Evolutionary conservation across 2,797 vertebrate species (phyloP).

Genomic region (Lagocephalus sceleratus): DNA sequence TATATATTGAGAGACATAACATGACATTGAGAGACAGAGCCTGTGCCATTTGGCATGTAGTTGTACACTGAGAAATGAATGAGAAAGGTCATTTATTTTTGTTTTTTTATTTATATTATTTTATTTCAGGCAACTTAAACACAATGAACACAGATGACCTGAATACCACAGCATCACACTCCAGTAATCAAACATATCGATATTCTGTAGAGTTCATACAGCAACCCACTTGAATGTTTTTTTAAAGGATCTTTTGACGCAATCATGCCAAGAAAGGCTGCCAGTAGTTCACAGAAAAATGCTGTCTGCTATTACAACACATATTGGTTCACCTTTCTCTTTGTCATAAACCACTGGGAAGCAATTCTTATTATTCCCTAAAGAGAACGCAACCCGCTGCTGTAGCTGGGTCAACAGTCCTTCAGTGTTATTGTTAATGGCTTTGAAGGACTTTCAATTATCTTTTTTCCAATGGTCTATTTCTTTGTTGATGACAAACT

Average conservation of each 20-base stretch:
- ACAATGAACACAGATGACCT: too few species aligned
- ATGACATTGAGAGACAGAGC: conserved; percentile 42
- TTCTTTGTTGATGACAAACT: neutral
- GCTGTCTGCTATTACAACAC: neutral
- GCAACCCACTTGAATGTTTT: neutral
- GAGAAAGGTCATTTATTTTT: too few species aligned
- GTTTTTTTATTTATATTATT: too few species aligned
- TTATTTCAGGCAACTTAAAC: too few species aligned
- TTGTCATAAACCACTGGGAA: conserved; percentile 26
- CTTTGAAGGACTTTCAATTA: conserved; percentile 34
- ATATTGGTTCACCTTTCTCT: conserved; percentile 4
- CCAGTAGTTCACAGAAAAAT: neutral
- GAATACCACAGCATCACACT: too few species aligned
- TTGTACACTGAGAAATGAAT: conserved; percentile 24
- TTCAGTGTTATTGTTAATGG: conserved; percentile 26
- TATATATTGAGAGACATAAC: conserved; percentile 45
- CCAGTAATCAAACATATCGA: neutral
- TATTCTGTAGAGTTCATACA: conserved; percentile 1
- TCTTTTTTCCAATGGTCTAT: conserved; percentile 1
- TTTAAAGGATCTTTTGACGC: neutral
- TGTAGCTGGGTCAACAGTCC: conserved; percentile 42
- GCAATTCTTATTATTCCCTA: conserved; percentile 28
- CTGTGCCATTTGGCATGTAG: conserved; percentile 38
- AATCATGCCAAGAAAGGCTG: conserved; percentile 7
- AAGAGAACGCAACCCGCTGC: conserved; percentile 23